Evolutionary conservation across 2,888 invertebrate species (phyloP), one percentile per base, ranked within the genome.

Genomic region (Melinopterus prodromus): DNA sequence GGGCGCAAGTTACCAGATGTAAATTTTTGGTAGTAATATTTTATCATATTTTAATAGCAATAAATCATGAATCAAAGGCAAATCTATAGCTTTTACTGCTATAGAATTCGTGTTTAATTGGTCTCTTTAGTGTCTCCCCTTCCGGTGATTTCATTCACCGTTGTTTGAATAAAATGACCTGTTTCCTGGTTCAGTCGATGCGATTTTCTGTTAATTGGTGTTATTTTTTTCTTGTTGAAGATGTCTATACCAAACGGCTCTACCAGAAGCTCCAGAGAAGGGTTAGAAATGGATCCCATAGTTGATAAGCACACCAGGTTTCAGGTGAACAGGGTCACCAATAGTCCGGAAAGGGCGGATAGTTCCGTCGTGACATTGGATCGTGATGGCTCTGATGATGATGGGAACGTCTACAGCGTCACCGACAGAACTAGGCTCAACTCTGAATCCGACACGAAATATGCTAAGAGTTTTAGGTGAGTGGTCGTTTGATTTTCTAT

Each of bases 401-500:
- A 84, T 37, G 90, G 91, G n/a, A 89, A 90, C 78, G 87, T 91
- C 82, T 87, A 87, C 81, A 87, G 90, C 36, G 86, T 90, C 83
- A 91, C 90, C 5, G 92, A 90, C 81, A 86, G 88, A 82, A 88
- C 89, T 6, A 84, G 88, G 80, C 82, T 89, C 71, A 89, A 89
- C 85, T 87, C 88, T 6, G 90, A 92, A 75, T 91, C 91, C 81
- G 94, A 94, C 86, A 94, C 94, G 14, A 94, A 93, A 89, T 94
- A 95, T 90, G 93, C 92, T 6, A 95, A 95, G 89, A 96, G 95
- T 89, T 95, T 96, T 89, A 92, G 94, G 94, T 94, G 87, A 86
- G 83, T n/a, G n/a, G n/a, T n/a, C n/a, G n/a, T 82, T n/a, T 77
- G 71, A 35, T 71, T 71, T 4, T n/a, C 9, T 71, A n/a, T 26